Conservation (phyloP, 2,797 vertebrate species). For the Tinamus major region DNA sequence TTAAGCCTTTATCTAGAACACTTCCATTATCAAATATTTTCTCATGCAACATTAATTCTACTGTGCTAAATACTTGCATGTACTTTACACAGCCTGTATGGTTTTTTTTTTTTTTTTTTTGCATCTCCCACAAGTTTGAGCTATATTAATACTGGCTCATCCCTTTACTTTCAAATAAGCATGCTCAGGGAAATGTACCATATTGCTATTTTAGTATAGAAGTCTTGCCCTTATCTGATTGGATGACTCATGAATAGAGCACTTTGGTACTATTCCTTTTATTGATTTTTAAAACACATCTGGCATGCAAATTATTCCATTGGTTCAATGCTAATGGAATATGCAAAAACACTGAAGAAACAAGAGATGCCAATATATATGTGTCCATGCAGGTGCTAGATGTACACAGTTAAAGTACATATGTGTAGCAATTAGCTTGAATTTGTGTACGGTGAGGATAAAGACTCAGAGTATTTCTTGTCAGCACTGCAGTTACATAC, state of each 20-base stretch:
- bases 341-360: background rate
- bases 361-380: background rate
- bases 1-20: background rate
- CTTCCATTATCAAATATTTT: background rate
- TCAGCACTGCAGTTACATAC: background rate
- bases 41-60: background rate
- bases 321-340: background rate
- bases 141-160: slow-evolving; percentile 20
- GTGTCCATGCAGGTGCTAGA: background rate
- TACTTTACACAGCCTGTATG: background rate
- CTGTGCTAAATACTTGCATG: background rate
- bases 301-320: background rate
- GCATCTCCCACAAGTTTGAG: background rate
- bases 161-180: background rate
- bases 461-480: background rate
- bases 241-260: background rate
- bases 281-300: background rate
- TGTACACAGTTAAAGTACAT: background rate
- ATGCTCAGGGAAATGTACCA: background rate
- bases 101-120: background rate
- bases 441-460: background rate
- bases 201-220: slow-evolving; percentile 37
- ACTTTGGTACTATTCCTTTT: background rate
- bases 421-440: background rate
- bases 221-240: background rate